phyloP scores from a whole-genome alignment of 2,888 invertebrate genomes.

The Eudasyphora cyanicolor region DNA sequence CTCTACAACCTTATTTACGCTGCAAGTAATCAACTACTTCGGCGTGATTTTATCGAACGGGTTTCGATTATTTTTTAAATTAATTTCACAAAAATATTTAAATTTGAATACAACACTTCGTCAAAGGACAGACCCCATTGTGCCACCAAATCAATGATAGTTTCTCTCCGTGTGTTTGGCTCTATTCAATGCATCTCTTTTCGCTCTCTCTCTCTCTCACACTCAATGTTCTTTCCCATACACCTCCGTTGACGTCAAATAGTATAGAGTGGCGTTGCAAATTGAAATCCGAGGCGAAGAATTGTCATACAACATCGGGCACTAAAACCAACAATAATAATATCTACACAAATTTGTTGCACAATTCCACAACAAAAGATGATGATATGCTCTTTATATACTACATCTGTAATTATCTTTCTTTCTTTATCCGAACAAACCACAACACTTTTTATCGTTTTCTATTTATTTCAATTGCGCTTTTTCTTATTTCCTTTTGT shows the following conservation, averaged over 20 bases:
- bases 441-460: not conserved
- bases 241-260: constrained; percentile 53
- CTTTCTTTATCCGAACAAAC: not conserved
- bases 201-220: constrained; percentile 19
- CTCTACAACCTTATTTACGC: too few relatives aligned
- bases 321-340: not conserved
- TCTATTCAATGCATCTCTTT: not conserved
- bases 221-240: constrained; percentile 21
- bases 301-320: constrained; percentile 4
- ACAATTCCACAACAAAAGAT: constrained; percentile 39
- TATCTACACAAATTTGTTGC: constrained; percentile 41
- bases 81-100: too few relatives aligned
- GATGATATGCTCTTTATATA: not conserved
- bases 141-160: not conserved
- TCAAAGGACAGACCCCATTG: too few relatives aligned
- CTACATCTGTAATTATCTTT: not conserved
- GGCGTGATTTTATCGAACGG: too few relatives aligned
- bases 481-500: not conserved
- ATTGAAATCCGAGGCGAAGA: constrained; percentile 29
- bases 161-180: too few relatives aligned
- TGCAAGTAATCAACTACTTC: too few relatives aligned
- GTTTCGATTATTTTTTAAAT: too few relatives aligned
- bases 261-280: constrained; percentile 56
- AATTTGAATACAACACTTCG: too few relatives aligned
- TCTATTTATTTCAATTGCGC: not conserved